These are phyloP conservation scores for Axis porcinus DNA, from an alignment of 2,113 vertebrate genomes.

Conservation along the genomic window DNA sequence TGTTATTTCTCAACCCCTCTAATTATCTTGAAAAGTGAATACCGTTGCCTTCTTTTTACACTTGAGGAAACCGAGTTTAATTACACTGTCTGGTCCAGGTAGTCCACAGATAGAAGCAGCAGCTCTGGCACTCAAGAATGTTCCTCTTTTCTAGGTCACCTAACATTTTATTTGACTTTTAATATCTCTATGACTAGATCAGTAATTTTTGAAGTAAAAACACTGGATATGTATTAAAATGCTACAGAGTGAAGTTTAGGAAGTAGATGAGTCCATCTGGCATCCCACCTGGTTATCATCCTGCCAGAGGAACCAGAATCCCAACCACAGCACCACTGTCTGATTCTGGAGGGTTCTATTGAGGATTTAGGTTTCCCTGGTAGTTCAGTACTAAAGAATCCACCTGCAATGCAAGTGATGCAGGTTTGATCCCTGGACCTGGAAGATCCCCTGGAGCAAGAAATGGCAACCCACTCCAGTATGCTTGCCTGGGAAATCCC, in stretches of 20 bases:
- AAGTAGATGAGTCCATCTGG: neutral
- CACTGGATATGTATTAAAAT: neutral
- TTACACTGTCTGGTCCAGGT: neutral
- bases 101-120: neutral
- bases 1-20: neutral
- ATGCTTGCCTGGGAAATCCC: neutral
- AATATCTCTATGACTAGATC: neutral
- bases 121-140: neutral
- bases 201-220: neutral
- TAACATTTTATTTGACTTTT: neutral
- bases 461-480: neutral
- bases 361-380: neutral
- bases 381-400: neutral
- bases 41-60: neutral
- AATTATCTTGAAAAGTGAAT: neutral
- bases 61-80: neutral
- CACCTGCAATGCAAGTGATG: neutral
- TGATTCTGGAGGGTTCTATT: neutral
- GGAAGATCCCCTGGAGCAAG: neutral
- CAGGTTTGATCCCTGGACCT: neutral
- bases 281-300: neutral
- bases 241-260: neutral
- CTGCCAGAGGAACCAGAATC: neutral
- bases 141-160: neutral
- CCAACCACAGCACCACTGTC: neutral